Evolutionary conservation across 2,797 vertebrate species (phyloP).

Genomic region (Amniataba percoides): DNA sequence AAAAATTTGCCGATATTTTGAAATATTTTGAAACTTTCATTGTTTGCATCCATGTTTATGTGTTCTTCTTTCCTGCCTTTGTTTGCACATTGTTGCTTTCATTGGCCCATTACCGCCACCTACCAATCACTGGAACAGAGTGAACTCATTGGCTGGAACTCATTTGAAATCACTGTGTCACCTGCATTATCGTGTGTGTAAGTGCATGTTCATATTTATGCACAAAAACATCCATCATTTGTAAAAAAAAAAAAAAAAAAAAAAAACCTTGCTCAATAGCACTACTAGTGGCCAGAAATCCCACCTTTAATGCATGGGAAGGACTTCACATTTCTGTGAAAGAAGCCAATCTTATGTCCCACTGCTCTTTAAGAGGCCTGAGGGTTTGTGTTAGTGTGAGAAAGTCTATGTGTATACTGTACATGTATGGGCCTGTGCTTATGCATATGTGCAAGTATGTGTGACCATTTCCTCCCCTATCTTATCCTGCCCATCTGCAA

Average conservation of each 20-base stretch:
- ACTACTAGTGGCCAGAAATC: background rate
- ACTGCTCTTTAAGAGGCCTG: slow-evolving; percentile 28
- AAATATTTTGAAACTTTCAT: background rate
- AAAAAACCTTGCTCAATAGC: background rate
- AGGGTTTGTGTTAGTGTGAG: slow-evolving; percentile 39
- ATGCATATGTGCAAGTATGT: slow-evolving; percentile 23
- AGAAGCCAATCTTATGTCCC: slow-evolving; percentile 17
- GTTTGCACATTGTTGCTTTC: background rate
- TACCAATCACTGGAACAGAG: background rate
- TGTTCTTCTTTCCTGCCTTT: background rate
- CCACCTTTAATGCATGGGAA: background rate
- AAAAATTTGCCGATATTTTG: background rate
- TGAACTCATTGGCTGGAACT: background rate
- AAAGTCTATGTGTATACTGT: slow-evolving; percentile 7
- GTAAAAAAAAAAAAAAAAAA: too few species aligned
- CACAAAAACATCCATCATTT: background rate
- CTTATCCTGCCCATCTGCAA: slow-evolving; percentile 35
- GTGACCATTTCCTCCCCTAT: slow-evolving; percentile 32
- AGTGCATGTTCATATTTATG: background rate
- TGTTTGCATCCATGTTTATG: background rate
- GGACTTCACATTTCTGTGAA: slow-evolving; percentile 24
- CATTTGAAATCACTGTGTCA: background rate
- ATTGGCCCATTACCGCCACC: background rate
- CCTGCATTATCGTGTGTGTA: background rate
- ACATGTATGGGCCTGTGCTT: background rate